A percentile compares a stretch with the other conserved stretches of the same genome.
phyloP scores from a whole-genome alignment of 2,888 invertebrate genomes.

The Minunthozetes semirufus region DNA sequence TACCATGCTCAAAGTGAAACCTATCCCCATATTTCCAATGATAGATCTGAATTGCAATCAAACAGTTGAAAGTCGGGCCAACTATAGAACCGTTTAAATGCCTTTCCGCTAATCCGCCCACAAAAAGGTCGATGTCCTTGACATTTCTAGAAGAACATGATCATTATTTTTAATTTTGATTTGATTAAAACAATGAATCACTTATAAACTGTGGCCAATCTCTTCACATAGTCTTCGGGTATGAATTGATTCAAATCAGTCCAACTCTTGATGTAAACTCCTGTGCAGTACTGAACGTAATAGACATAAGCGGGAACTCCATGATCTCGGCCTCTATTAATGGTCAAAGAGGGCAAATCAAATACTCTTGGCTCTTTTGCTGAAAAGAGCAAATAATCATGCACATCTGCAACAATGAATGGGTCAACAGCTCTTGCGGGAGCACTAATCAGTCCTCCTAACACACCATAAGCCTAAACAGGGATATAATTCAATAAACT shows the following conservation, averaged over 20 bases:
- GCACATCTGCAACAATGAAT: constrained; percentile 11
- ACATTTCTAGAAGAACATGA: constrained; percentile 24
- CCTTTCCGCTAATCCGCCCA: constrained; percentile 28
- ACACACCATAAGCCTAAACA: constrained; percentile 15
- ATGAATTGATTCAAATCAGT: constrained; percentile 30
- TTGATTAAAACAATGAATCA: constrained; percentile 4
- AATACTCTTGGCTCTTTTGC: neutral
- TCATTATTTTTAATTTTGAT: too few species aligned
- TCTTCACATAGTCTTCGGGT: constrained; percentile 7
- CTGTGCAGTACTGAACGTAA: constrained; percentile 32
- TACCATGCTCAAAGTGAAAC: constrained; percentile 31
- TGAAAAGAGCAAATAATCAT: neutral
- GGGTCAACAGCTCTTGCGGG: neutral
- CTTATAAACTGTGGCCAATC: constrained; percentile 32
- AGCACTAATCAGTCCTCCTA: constrained; percentile 5
- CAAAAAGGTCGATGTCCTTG: constrained; percentile 33
- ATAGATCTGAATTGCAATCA: constrained; percentile 33
- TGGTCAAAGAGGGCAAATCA: constrained; percentile 30
- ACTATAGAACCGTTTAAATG: constrained; percentile 14
- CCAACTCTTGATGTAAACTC: constrained; percentile 27
- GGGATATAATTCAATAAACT: neutral
- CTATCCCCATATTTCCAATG: constrained; percentile 33
- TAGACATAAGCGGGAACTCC: constrained; percentile 34
- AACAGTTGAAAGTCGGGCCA: constrained; percentile 32
- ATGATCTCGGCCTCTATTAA: constrained; percentile 33